Evolutionary conservation across 2,797 vertebrate genomes (phyloP).

Genomic region (Erethizon dorsatum): DNA sequence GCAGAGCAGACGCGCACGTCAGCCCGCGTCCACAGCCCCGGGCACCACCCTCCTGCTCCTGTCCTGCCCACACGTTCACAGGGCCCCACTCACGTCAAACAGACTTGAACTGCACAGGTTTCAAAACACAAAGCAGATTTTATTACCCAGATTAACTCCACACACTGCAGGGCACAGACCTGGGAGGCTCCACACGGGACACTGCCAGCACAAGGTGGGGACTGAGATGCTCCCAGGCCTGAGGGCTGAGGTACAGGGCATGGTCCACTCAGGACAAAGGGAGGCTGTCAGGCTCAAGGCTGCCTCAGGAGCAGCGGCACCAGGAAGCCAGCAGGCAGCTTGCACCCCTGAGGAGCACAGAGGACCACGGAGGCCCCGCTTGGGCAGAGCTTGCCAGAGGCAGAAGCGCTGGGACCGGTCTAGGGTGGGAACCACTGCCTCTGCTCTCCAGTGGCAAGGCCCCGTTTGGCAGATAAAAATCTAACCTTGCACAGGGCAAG

Average conservation of each 20-base stretch:
- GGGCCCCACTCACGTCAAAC: background rate
- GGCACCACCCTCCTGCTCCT: background rate
- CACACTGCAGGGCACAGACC: background rate
- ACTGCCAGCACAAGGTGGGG: background rate
- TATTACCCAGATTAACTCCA: background rate
- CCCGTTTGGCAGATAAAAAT: background rate
- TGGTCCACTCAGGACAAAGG: background rate
- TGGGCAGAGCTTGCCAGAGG: background rate
- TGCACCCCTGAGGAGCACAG: background rate
- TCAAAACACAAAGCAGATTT: background rate
- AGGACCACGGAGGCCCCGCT: too few relatives aligned
- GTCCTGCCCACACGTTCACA: background rate
- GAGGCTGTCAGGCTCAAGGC: background rate
- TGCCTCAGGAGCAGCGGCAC: background rate
- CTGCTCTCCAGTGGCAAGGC: background rate
- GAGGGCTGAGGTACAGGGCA: background rate
- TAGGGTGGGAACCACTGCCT: background rate
- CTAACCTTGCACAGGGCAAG: background rate
- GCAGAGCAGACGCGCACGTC: background rate
- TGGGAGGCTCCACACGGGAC: too few relatives aligned
- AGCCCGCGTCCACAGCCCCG: background rate
- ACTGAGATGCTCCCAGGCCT: background rate
- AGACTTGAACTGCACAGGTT: background rate
- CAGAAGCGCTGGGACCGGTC: background rate
- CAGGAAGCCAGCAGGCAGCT: background rate